A percentile compares a stretch with the other conserved stretches of the same genome.
phyloP scores from a whole-genome alignment of 2,113 vertebrate species.

The Atlantisia rogersi region DNA sequence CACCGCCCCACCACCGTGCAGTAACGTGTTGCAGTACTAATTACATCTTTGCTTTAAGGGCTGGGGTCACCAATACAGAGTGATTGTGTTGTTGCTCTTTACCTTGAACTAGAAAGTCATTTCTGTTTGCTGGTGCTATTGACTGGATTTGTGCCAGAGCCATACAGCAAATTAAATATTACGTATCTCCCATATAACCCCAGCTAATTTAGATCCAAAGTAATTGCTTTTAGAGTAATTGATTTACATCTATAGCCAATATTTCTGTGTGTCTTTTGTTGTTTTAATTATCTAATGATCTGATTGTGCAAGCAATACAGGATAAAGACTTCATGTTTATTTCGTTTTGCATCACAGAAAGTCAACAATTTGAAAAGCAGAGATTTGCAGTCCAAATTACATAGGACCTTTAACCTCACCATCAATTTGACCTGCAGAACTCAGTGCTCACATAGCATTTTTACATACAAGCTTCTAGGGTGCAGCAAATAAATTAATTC shows the following conservation, averaged over 20 bases:
- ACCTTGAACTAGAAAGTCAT: not conserved
- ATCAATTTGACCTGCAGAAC: not conserved
- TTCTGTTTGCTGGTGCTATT: conserved; percentile 20
- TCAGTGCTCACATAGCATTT: accelerated
- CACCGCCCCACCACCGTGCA: no score
- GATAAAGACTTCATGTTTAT: not conserved
- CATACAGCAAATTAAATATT: conserved; percentile 50
- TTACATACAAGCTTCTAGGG: not conserved
- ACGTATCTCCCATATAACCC: not conserved
- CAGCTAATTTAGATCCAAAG: conserved; percentile 23
- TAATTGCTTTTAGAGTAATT: conserved; percentile 61
- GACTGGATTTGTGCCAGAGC: conserved; percentile 39
- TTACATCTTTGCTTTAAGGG: not conserved
- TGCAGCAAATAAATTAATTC: not conserved
- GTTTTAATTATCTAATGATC: conserved; percentile 66
- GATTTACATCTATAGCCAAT: conserved; percentile 46
- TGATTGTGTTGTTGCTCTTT: not conserved
- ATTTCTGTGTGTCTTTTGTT: conserved; percentile 33
- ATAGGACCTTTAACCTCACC: not conserved
- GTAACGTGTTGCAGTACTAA: not conserved
- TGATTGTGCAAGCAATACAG: conserved; percentile 8
- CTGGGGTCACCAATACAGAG: not conserved
- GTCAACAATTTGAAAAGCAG: conserved; percentile 4
- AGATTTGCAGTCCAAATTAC: not conserved
- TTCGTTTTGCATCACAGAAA: not conserved